phyloP scores from a whole-genome alignment of 2,797 vertebrate species.

The Morelia viridis region DNA sequence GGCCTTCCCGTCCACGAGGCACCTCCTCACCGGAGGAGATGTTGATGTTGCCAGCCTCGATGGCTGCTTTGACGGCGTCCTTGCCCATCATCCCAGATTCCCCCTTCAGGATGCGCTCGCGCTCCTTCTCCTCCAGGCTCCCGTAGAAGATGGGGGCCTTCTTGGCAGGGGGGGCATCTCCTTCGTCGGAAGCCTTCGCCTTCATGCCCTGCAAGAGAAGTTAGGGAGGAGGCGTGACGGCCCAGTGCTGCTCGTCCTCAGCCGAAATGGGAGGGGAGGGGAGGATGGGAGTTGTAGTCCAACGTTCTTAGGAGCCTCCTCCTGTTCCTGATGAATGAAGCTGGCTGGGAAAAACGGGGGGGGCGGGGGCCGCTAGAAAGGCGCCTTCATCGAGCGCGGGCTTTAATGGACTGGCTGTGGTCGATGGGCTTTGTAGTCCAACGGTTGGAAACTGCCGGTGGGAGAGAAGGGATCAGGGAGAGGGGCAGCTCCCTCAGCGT shows the following conservation, averaged over 20 bases:
- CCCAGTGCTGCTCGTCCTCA: neutral
- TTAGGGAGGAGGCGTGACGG: too few relatives aligned
- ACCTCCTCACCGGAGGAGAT: slow-evolving; percentile 84
- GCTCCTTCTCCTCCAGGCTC: slow-evolving; percentile 93
- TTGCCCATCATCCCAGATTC: slow-evolving; percentile 68
- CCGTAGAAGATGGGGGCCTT: slow-evolving; percentile 90
- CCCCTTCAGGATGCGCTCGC: slow-evolving; percentile 82
- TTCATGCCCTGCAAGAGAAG: slow-evolving; percentile 65
- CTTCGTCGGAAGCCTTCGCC: slow-evolving; percentile 80
- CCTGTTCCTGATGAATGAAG: neutral
- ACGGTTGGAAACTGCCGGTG: neutral
- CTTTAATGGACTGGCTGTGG: neutral
- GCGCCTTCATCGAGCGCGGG: neutral
- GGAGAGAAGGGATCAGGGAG: too few relatives aligned
- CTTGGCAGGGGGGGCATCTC: slow-evolving; percentile 80
- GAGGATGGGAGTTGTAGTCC: neutral
- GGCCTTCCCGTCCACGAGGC: neutral
- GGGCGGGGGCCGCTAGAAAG: neutral
- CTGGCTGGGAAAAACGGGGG: neutral
- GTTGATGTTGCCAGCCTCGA: slow-evolving; percentile 94
- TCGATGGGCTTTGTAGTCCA: neutral
- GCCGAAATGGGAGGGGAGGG: neutral
- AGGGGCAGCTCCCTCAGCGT: neutral
- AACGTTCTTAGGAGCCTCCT: neutral
- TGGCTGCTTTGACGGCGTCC: slow-evolving; percentile 85